Base-by-base conservation (phyloP, 2,113 vertebrate species). In the Labeo rohita region DNA sequence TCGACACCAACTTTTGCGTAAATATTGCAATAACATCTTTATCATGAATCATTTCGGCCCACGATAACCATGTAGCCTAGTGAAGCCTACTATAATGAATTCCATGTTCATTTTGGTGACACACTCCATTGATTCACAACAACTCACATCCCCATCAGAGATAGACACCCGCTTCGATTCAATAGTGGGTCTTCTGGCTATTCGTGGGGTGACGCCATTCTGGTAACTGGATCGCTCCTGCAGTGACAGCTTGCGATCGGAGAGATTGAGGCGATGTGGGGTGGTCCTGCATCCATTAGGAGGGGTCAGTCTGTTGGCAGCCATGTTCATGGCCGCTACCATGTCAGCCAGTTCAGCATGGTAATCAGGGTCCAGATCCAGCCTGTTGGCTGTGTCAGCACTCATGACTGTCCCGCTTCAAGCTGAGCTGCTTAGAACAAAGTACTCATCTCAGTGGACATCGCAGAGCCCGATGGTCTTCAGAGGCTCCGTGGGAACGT, bases 121-220 rank as follows among this genome's bases (percentile, higher is more conserved):
- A 68, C 16, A 15, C 65, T 68, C 50, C 65, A 68, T 3, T 39
- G 65, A 39, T 8, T 6, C 7, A 39, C 63, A 28, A 28, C 9
- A 84, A 91, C 95, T 93, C 90, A 99, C 97, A 91, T 97, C 96
- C 9, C 94, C 90, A 1, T 97, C 97, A 0, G 97, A 97, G 92
- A 99, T 96, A 88, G 97, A 98, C 89, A 99, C 96, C 0, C 92
- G 95, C 66, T 97, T 95, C 86, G 98, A 99, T 92, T 99, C 97
- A 2, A 98, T 96, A 0, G 97, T 99, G 7, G 96, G 97, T 89
- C 97, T 95, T 81, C 97, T 93, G 87, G 95, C 89, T 3, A 95
- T 89, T 2, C 97, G 90, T 28, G 65, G 65, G 10, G 10, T 50
- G 23, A 87, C 73, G 9, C 91, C 89, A 59, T 90, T 86, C 85